Base-by-base conservation (phyloP, 2,797 vertebrate genomes). In the Neosilurus hyrtlii region DNA sequence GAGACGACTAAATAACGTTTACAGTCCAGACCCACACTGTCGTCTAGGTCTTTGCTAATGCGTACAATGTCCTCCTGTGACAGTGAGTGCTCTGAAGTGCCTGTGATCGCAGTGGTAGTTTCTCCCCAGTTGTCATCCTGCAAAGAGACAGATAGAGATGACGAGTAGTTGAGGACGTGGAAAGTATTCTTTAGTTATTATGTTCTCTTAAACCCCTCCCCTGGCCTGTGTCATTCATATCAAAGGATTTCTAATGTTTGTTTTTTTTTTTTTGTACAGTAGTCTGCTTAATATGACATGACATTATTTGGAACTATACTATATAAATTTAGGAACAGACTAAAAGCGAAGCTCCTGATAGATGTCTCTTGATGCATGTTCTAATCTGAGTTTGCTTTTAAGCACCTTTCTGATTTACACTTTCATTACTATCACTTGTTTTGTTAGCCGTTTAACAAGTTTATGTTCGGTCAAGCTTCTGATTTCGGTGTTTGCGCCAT, bases 121-220 rank as follows among this genome's bases (percentile, higher is more conserved):
- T 99, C 98, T 16, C 96, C 97, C 98, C 98, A 99, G 94, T 98
- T 98, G 89, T 99, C 98, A 91, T 99, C 98, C 98, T 99, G 89
- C 22, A 76, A 67, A 77, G 7, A 77, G 2, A 52, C 14, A 8
- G 14, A 62, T 20, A 35, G 8, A 83, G 6, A 70, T 16, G 3
- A 52, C 51, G 6, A 16, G 30, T 24, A 20, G 52, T 52, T 12
- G 3, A 57, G 16, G 9, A 26, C 26, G 70, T 24, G 16, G n/a
- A 49, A 70, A 70, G 67, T 49, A 49, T 49, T 49, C 67, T 54
- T 52, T 73, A 54, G 51, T 54, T 26, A 72, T 72, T 15, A 43
- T 43, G 37, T 6, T 43, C 6, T 24, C 49, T 4, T 15, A 49
- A 6, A 24, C 5, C 43, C 22, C 11, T 51, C 43, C 5, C 11